Evolutionary conservation across 2,113 vertebrate genomes (phyloP), one percentile per base, ranked within the genome.

Genomic region (Aptenodytes forsteri): DNA sequence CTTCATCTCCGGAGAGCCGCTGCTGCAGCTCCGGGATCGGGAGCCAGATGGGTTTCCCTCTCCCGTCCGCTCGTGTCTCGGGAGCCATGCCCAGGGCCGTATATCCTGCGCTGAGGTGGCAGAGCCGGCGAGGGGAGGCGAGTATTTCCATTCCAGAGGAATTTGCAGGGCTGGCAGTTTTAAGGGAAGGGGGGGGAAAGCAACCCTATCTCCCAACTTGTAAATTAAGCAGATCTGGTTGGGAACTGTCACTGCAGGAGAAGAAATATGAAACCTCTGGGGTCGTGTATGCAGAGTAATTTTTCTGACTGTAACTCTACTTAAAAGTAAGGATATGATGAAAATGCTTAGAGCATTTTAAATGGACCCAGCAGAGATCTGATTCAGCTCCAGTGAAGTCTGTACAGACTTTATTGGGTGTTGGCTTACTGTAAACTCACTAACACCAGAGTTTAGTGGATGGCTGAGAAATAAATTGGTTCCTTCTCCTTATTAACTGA

Each of bases 271-370:
- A 78, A 98, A 85, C 82, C 89, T 97, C 93, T 87, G 93, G 47
- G 79, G 95, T 93, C 85, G 66, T 76, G 95, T 97, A 89, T 95
- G 96, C 92, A 92, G 94, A 98, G 97, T 97, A 97, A 96, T 96
- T 98, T 97, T 96, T 97, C 95, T 97, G 96, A 94, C 92, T 97
- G 75, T 95, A 96, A 93, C 95, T 96, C 88, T 93, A 80, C 85
- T 98, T 97, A 98, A 98, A 97, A 97, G 96, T 96, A 95, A 97
- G 96, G 97, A 90, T 96, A 69, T 80, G 94, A 96, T 95, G 97
- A 72, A 93, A 96, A 96, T 92, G 94, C 98, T 97, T 67, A 96
- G 95, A 96, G 93, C 95, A 97, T 97, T 97, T 98, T 95, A 97
- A 97, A 90, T 96, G 87, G 94, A 85, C 77, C 62, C 83, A 69